Percentiles rank a stretch among this genome's conserved stretches.
phyloP scores from a whole-genome alignment of 2,113 vertebrate genomes.

The Chitala chitala region DNA sequence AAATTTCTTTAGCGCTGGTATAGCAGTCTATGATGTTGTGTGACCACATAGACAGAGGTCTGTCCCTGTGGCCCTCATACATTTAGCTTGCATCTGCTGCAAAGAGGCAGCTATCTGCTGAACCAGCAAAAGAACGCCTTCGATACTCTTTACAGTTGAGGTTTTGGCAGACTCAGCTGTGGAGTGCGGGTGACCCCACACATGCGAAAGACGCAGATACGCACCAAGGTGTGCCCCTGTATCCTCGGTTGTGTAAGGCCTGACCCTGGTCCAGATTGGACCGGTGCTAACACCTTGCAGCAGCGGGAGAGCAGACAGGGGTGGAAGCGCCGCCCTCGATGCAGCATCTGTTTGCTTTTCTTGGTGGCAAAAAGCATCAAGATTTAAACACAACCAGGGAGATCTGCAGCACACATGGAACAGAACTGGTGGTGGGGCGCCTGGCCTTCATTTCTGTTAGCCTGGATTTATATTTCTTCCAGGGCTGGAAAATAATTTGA shows the following conservation, averaged over 20 bases:
- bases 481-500: slow-evolving; percentile 52
- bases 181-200: slow-evolving; percentile 7
- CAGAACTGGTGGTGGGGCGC: neutral
- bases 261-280: slow-evolving; percentile 51
- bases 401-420: slow-evolving; percentile 16
- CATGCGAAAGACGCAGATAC: too few relatives aligned
- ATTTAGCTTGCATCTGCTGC: neutral
- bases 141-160: slow-evolving; percentile 35
- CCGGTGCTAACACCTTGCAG: slow-evolving; percentile 37
- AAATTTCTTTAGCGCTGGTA: too few relatives aligned
- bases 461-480: slow-evolving; percentile 31
- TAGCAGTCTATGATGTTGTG: too few relatives aligned
- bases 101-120: slow-evolving; percentile 28
- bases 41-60: too few relatives aligned
- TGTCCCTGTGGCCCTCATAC: neutral
- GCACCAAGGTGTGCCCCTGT: slow-evolving; percentile 18
- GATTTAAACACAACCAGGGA: slow-evolving; percentile 42
- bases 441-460: neutral
- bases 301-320: slow-evolving; percentile 1
- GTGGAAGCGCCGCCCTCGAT: slow-evolving; percentile 14
- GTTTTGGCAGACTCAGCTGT: slow-evolving; percentile 22
- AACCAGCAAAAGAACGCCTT: slow-evolving; percentile 41
- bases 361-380: slow-evolving; percentile 39
- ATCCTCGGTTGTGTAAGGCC: slow-evolving; percentile 28
- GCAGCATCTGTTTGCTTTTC: slow-evolving; percentile 40